Percentiles rank a stretch among this genome's conserved stretches.
Evolutionary conservation across 1,140 invertebrate species (phyloP).

Genomic region (Diachasma alloeum): DNA sequence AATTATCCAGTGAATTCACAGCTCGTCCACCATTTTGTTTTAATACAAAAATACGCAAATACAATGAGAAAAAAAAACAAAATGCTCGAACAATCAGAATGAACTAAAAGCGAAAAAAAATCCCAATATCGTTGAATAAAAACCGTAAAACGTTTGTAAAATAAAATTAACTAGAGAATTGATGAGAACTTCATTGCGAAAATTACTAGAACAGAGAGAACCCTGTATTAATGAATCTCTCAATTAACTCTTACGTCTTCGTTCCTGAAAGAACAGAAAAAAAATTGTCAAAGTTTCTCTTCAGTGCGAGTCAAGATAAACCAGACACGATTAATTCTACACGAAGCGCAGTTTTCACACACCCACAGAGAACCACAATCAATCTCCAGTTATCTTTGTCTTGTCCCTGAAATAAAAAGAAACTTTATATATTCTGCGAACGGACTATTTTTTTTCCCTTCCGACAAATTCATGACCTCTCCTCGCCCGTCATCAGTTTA

Average conservation of each 20-base stretch:
- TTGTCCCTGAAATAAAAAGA: not conserved
- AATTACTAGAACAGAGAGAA: not conserved
- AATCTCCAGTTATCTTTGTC: not conserved
- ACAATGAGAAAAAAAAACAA: conserved; percentile 40
- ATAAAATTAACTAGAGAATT: not conserved
- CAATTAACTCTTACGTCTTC: not conserved
- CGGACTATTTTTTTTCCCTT: not conserved
- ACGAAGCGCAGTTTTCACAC: not conserved
- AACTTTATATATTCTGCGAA: not conserved
- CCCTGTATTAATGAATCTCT: not conserved
- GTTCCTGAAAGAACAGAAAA: not conserved
- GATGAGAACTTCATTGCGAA: not conserved
- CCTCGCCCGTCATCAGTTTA: not conserved
- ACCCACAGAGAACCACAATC: not conserved
- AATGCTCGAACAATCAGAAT: conserved; percentile 55
- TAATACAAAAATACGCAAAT: not conserved
- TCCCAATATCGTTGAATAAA: not conserved
- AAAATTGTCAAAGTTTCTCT: not conserved
- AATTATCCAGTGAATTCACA: not conserved
- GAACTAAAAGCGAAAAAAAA: conserved; percentile 7
- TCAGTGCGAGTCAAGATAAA: not conserved
- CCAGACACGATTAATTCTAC: not conserved
- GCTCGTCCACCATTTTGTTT: not conserved
- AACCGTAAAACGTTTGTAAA: conserved; percentile 7
- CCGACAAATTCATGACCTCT: not conserved